Base-by-base conservation (phyloP, 2,797 vertebrate genomes). In the Lepidocolaptes lacrymiger region DNA sequence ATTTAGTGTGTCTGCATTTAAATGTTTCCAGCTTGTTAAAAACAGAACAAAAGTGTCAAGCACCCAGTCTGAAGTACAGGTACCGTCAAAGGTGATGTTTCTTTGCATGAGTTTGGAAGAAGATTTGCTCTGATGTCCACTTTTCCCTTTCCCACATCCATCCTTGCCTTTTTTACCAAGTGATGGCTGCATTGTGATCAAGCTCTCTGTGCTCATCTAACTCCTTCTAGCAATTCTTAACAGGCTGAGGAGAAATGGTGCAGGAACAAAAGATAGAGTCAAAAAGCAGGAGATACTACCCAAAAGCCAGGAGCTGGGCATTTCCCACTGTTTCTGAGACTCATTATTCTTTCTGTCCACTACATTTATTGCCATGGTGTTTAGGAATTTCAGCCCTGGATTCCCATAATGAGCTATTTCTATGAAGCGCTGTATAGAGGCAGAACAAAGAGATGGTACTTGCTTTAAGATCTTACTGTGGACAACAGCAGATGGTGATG, bases 371-470 rank as follows among this genome's bases (percentile, higher is more conserved):
- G 80, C 94, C 73, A 76, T 87, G 94, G 90, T 87, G 83, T 94
- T 96, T 56, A 90, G 91, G 96, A 97, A 95, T 96, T 95, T 94
- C 83, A 93, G 80, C 83, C 69, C 80, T 94, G 90, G 62, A 88
- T 94, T 97, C 90, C 83, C 86, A 88, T 97, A 97, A 96, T 95
- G 93, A 97, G 93, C 95, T 96, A 76, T 67, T 95, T 93, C 96
- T 94, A 93, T 95, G 91, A 94, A 96, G 91, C 94, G 83, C 74
- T 87, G 76, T 91, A 83, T 93, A 95, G 95, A 96, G 66, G 74
- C 88, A 90, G 93, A 96, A 96, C 94, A 97, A 97, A 96, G 95
- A 93, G 86, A 91, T 95, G 83, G 88, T 95, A 91, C 91, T 95
- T 91, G 86, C 88, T 93, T 95, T 95, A 95, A 94, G 91, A 94